Evolutionary conservation across 2,888 invertebrate species (phyloP).

Genomic region (Ormyrus labotus): DNA sequence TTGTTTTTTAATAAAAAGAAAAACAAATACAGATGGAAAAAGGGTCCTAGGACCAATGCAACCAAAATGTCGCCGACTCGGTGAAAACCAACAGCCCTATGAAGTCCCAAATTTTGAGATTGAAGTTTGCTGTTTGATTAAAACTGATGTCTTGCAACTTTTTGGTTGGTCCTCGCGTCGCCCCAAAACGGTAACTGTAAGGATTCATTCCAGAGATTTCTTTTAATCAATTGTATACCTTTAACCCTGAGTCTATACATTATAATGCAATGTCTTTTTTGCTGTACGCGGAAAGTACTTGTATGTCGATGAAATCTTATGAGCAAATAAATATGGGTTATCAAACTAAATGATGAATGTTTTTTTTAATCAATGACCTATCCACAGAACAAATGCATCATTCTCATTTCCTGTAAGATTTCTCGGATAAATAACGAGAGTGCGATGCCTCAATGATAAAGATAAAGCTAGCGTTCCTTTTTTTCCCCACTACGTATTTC

Average conservation of each 20-base stretch:
- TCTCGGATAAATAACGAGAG: conserved; percentile 1
- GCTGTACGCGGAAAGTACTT: conserved; percentile 6
- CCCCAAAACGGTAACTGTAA: conserved; percentile 21
- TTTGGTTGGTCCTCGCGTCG: conserved; percentile 2
- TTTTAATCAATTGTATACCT: conserved; percentile 53
- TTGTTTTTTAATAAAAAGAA: conserved; percentile 29
- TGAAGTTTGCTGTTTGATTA: conserved; percentile 2
- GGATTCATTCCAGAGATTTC: conserved; percentile 53
- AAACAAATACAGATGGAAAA: not conserved
- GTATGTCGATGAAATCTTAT: conserved; percentile 48
- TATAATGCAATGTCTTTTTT: conserved; percentile 40
- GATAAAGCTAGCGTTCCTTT: conserved; percentile 35
- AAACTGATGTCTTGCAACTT: not conserved
- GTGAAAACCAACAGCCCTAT: conserved; percentile 3
- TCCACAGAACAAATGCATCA: not conserved
- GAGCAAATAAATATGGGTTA: conserved; percentile 56
- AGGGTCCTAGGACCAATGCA: not conserved
- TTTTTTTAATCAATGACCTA: not conserved
- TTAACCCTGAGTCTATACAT: conserved; percentile 49
- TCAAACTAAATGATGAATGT: conserved; percentile 29
- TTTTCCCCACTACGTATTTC: conserved; percentile 48
- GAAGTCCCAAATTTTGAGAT: not conserved
- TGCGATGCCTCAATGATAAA: conserved; percentile 32
- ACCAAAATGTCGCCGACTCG: not conserved
- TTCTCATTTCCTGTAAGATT: conserved; percentile 3